A percentile compares a stretch with the other conserved stretches of the same genome.
Conservation (phyloP, 1,140 invertebrate species). For the Octopus bimaculoides region DNA sequence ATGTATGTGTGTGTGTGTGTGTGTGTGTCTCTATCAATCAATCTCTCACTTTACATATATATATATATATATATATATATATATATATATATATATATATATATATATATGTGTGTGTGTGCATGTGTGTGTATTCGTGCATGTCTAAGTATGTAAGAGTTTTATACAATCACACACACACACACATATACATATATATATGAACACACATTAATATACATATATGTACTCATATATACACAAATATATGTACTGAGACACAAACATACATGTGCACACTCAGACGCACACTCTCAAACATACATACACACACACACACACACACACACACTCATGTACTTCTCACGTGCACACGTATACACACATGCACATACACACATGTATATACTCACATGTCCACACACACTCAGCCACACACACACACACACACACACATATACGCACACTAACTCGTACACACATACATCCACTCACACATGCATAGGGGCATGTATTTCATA, state of each 20-base stretch:
- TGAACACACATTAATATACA: background rate
- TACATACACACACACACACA: background rate
- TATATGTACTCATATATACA: background rate
- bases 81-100: background rate
- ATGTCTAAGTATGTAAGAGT: background rate
- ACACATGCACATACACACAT: background rate
- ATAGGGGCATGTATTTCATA: no score
- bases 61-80: background rate
- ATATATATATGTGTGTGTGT: background rate
- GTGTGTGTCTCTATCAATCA: background rate
- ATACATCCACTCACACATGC: background rate
- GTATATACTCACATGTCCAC: background rate
- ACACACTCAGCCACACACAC: background rate
- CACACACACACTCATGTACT: background rate
- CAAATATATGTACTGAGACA: background rate
- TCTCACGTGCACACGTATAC: background rate
- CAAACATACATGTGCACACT: background rate
- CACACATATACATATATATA: background rate
- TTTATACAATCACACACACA: background rate
- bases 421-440: background rate
- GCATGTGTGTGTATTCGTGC: background rate
- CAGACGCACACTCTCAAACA: background rate
- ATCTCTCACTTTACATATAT: background rate
- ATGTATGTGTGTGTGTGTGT: background rate
- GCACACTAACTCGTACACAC: background rate